Evolutionary conservation across 2,797 vertebrate genomes (phyloP).

Genomic region (Intellagama lesueurii): DNA sequence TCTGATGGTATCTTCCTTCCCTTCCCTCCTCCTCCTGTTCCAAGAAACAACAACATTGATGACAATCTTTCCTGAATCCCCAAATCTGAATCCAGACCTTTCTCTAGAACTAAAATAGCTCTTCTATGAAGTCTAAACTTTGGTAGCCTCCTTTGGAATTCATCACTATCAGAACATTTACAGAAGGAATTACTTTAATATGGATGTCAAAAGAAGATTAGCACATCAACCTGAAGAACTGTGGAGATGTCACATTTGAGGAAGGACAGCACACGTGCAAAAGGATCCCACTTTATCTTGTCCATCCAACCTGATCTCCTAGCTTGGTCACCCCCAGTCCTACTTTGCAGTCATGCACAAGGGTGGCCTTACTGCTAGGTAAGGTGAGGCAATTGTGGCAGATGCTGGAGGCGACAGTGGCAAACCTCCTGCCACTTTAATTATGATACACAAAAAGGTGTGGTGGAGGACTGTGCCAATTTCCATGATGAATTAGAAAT

Average conservation of each 20-base stretch:
- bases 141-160: background rate
- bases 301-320: background rate
- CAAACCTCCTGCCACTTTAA: background rate
- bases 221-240: background rate
- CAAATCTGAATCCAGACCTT: background rate
- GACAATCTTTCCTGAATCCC: background rate
- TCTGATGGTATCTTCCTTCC: too few species aligned
- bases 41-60: background rate
- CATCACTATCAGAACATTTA: background rate
- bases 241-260: background rate
- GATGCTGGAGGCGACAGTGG: too few species aligned
- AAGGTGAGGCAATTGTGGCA: too few species aligned
- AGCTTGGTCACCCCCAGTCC: background rate
- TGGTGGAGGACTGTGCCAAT: too few species aligned
- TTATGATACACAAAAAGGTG: background rate
- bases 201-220: background rate
- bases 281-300: background rate
- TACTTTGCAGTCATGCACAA: background rate
- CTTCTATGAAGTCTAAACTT: background rate
- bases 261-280: background rate
- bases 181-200: background rate
- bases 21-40: background rate
- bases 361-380: too few species aligned
- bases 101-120: background rate
- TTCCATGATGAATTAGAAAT: background rate